Percentiles rank a stretch among this genome's conserved stretches.
Conservation (phyloP, 2,888 invertebrate species). For the Rhopalosiphum nymphaeae region DNA sequence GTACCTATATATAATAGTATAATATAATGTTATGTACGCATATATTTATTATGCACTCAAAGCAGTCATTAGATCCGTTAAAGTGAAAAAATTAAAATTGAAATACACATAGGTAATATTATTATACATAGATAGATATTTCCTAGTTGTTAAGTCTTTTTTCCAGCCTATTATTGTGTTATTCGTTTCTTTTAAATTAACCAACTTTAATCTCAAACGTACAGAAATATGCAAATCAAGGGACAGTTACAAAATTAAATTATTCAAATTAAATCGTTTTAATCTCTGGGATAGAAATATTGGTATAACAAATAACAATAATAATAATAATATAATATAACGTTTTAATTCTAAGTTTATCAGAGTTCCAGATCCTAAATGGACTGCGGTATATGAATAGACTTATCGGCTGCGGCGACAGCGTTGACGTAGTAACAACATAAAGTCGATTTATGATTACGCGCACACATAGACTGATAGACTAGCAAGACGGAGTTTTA, state of each 20-base stretch:
- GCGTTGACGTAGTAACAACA: background rate
- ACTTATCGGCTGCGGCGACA: background rate
- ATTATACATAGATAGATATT: background rate
- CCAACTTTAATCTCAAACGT: background rate
- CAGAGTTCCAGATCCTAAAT: background rate
- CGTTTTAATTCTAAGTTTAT: background rate
- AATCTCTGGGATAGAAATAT: background rate
- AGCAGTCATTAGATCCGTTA: background rate
- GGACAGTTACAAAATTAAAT: background rate
- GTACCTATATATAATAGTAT: background rate
- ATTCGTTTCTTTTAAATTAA: background rate
- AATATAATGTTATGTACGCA: background rate
- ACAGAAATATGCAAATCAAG: constrained; percentile 32
- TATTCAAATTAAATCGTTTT: constrained; percentile 33
- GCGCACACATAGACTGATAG: background rate
- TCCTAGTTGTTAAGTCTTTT: background rate
- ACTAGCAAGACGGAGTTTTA: background rate
- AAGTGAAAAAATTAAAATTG: background rate
- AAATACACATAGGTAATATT: background rate
- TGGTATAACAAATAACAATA: background rate
- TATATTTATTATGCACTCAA: background rate
- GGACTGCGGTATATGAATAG: background rate
- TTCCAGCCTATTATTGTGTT: background rate
- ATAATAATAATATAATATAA: constrained; percentile 9
- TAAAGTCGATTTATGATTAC: background rate